Conservation (phyloP, 2,797 vertebrate genomes). For the Tolypeutes matacus region DNA sequence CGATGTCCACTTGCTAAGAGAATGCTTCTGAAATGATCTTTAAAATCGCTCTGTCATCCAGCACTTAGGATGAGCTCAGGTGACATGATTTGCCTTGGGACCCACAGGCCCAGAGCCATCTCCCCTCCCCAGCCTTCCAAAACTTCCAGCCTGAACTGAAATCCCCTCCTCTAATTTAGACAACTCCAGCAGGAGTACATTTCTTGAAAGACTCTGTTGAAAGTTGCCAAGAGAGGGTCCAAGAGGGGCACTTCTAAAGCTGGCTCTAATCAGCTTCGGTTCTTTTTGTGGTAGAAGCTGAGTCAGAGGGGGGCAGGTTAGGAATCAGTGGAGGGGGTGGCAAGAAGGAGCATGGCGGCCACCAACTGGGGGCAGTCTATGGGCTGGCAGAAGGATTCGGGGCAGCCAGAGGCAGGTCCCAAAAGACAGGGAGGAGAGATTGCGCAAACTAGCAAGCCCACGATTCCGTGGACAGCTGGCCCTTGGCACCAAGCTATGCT, state of each 20-base stretch:
- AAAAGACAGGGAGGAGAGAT: neutral
- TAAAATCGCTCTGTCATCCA: constrained; percentile 42
- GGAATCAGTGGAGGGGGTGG: neutral
- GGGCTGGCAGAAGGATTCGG: neutral
- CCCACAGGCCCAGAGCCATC: neutral
- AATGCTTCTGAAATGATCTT: constrained; percentile 38
- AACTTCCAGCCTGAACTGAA: constrained; percentile 52
- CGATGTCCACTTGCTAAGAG: neutral
- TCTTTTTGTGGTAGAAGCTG: neutral
- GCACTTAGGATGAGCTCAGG: neutral
- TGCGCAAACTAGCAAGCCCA: constrained; percentile 4
- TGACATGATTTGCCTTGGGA: neutral
- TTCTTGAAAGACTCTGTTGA: constrained; percentile 36
- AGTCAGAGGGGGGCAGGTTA: neutral
- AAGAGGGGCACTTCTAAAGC: neutral
- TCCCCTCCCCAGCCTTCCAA: neutral
- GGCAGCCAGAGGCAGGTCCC: neutral
- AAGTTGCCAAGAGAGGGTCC: neutral
- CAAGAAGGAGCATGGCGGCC: neutral
- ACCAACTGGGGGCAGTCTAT: neutral
- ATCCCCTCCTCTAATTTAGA: neutral
- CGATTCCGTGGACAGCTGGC: constrained; percentile 37
- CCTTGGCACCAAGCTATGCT: constrained; percentile 46
- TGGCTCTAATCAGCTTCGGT: neutral
- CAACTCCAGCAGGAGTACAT: neutral